A percentile compares a stretch with the other conserved stretches of the same genome.
Conservation (phyloP, 2,888 invertebrate genomes). For the Gymnoscelis rufifasciata region DNA sequence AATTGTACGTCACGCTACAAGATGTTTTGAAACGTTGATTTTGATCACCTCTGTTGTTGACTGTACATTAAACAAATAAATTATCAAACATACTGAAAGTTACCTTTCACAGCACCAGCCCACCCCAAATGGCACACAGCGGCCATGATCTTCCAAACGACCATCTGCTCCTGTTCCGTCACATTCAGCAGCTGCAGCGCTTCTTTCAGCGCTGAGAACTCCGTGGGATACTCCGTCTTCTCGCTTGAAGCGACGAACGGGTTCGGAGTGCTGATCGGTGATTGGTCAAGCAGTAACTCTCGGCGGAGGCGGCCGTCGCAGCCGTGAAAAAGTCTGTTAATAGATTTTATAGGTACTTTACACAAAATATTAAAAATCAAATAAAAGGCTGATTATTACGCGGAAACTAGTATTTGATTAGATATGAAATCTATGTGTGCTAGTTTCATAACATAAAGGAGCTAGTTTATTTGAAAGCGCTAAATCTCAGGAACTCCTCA, state of each 20-base stretch:
- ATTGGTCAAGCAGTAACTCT: slow-evolving; percentile 88
- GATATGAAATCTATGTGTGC: too few species aligned
- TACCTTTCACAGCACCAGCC: slow-evolving; percentile 89
- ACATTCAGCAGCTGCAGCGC: slow-evolving; percentile 88
- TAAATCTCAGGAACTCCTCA: too few species aligned
- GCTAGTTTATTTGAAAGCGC: too few species aligned
- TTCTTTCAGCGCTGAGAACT: slow-evolving; percentile 88
- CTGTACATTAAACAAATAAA: not conserved
- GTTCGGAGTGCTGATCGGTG: slow-evolving; percentile 75
- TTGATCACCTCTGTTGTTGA: too few species aligned
- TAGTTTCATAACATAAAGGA: too few species aligned
- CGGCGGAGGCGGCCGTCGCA: slow-evolving; percentile 89
- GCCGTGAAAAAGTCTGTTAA: slow-evolving; percentile 84
- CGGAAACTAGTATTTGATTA: too few species aligned
- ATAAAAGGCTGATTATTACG: too few species aligned
- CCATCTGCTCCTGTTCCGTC: slow-evolving; percentile 87
- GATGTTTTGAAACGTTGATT: too few species aligned
- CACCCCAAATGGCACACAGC: slow-evolving; percentile 96
- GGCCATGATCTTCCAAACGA: slow-evolving; percentile 92
- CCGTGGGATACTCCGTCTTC: slow-evolving; percentile 89
- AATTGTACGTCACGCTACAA: too few species aligned
- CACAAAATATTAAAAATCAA: too few species aligned
- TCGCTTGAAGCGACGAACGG: slow-evolving; percentile 88
- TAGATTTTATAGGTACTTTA: not conserved
- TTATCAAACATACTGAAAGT: not conserved